A percentile compares a stretch with the other conserved stretches of the same genome.
Evolutionary conservation across 2,888 invertebrate genomes (phyloP).

Genomic region (Microctonus brassicae): DNA sequence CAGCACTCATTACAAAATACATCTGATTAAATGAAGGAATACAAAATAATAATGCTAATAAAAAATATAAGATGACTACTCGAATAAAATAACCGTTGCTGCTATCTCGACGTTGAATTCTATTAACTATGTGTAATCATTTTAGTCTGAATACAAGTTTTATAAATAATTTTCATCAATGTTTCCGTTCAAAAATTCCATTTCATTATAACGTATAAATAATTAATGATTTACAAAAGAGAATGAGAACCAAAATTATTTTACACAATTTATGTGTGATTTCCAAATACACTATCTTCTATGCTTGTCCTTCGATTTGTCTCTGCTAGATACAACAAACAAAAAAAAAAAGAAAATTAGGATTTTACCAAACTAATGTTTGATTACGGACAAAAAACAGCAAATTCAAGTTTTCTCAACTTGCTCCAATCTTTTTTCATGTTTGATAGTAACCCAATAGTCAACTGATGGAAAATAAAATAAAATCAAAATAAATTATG

Average conservation of each 20-base stretch:
- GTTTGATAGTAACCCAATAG: slow-evolving; percentile 23
- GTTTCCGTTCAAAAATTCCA: not conserved
- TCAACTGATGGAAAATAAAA: slow-evolving; percentile 2
- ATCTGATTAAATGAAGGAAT: slow-evolving; percentile 1
- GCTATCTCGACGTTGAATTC: slow-evolving; percentile 1
- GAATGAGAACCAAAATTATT: slow-evolving; percentile 21
- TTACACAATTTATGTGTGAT: slow-evolving; percentile 21
- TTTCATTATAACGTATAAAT: not conserved
- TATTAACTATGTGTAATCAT: not conserved
- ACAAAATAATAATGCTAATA: slow-evolving; percentile 7
- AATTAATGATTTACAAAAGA: slow-evolving; percentile 8
- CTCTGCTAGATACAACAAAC: slow-evolving; percentile 63
- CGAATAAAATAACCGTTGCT: not conserved
- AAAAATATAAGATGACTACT: not conserved
- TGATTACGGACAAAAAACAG: slow-evolving; percentile 43
- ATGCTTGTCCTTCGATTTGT: slow-evolving; percentile 66
- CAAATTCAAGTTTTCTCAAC: slow-evolving; percentile 41
- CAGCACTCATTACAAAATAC: not conserved
- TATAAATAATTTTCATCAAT: not conserved
- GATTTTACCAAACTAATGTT: slow-evolving; percentile 43
- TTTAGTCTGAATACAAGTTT: not conserved
- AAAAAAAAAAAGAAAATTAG: slow-evolving; percentile 49
- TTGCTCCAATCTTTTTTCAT: slow-evolving; percentile 37
- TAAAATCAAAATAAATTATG: slow-evolving; percentile 37
- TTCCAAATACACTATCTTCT: slow-evolving; percentile 62